Evolutionary conservation across 2,797 vertebrate genomes (phyloP), one percentile per base, ranked within the genome.

Genomic region (Artibeus jamaicensis): DNA sequence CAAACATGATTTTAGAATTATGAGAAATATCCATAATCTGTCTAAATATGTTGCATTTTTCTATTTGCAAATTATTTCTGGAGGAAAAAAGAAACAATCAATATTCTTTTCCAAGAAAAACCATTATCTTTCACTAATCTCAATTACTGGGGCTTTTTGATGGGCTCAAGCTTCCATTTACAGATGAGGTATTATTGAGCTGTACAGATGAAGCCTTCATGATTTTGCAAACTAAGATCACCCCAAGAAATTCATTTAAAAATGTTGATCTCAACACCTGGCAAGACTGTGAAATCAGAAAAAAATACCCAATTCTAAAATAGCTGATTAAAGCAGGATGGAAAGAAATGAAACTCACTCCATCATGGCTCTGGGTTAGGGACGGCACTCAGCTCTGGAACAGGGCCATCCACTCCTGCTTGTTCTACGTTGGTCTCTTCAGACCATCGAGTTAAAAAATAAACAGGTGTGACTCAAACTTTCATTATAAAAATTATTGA

Each of bases 21-120:
- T 77, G n/a, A 62, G 89, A 50, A 93, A 94, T 86, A 92, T 46
- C 62, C 18, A 10, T 37, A 67, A 6, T 95, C 24, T 71, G 83
- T 97, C 92, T 91, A 77, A 94, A 73, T 96, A 92, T 96, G 26
- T 55, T 95, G 34, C 65, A 44, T 82, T 84, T 29, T 16, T 92
- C 96, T 73, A 86, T 91, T 96, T 96, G 19, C 46, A 91, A 94
- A 76, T 57, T 73, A 86, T 0, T 81, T 18, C 29, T 37, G 37
- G 48, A 76, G 21, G 11, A 29, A 18, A 32, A 95, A 93, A 68
- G 65, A n/a, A 85, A 39, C 92, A 24, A 91, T 3, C 81, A 57
- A 10, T 15, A 55, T 85, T 37, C 79, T 90, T 59, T 91, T 62
- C 29, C 37, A 3, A 46, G 32, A 96, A 81, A 86, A 81, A 29